A percentile compares a stretch with the other conserved stretches of the same genome.
phyloP scores from a whole-genome alignment of 2,888 invertebrate species.

The Perdita meconis region DNA sequence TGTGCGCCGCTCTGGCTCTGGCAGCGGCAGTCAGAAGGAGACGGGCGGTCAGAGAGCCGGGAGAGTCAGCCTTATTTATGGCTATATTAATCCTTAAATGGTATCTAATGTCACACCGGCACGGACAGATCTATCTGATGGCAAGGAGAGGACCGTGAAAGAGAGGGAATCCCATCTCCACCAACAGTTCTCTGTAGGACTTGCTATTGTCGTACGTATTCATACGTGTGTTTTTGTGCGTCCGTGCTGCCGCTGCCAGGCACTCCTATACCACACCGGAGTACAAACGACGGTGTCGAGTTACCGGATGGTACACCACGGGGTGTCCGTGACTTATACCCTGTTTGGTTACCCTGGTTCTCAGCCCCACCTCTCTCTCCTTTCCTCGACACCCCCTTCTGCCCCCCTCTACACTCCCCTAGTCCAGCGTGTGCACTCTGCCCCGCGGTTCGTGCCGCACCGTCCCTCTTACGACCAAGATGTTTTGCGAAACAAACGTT shows the following conservation, averaged over 20 bases:
- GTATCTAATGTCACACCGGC: constrained; percentile 83
- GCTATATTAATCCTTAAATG: constrained; percentile 84
- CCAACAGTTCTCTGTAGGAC: constrained; percentile 77
- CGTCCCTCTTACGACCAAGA: constrained; percentile 78
- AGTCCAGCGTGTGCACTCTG: constrained; percentile 40
- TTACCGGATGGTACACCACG: constrained; percentile 84
- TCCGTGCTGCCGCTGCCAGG: constrained; percentile 74
- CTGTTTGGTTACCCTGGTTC: constrained; percentile 76
- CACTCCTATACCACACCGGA: constrained; percentile 74
- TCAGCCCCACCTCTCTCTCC: constrained; percentile 55
- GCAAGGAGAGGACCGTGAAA: constrained; percentile 48
- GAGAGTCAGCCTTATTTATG: constrained; percentile 80
- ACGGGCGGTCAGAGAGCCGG: constrained; percentile 47
- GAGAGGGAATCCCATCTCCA: constrained; percentile 48
- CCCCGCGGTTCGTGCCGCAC: constrained; percentile 68
- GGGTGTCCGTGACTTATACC: constrained; percentile 83
- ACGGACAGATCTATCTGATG: constrained; percentile 80
- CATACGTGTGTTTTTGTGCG: constrained; percentile 83
- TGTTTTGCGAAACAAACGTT: constrained; percentile 82
- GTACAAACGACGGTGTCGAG: constrained; percentile 84
- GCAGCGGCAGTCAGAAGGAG: constrained; percentile 46
- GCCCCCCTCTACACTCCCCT: background rate
- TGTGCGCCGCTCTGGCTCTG: constrained; percentile 44
- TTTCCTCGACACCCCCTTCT: constrained; percentile 25
- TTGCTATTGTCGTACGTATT: constrained; percentile 82